phyloP scores from a whole-genome alignment of 2,888 invertebrate species.

The Drosophila macrospina region DNA sequence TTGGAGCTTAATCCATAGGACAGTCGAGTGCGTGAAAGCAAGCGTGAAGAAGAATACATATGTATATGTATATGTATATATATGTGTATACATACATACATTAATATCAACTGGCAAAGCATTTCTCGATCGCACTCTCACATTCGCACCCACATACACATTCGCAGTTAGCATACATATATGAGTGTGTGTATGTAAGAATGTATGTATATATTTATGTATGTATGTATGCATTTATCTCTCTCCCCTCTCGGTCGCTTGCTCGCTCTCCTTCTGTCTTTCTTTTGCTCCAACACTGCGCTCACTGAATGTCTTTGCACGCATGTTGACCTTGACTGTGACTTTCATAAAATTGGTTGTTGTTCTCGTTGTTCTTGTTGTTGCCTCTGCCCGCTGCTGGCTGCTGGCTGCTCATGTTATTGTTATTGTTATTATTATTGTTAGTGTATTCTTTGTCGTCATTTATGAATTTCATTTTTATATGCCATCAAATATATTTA shows the following conservation, averaged over 20 bases:
- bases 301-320: constrained; percentile 56
- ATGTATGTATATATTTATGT: constrained; percentile 9
- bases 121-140: constrained; percentile 34
- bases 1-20: constrained; percentile 48
- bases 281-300: constrained; percentile 13
- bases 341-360: constrained; percentile 78
- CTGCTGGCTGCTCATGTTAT: constrained; percentile 23
- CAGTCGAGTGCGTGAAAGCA: constrained; percentile 56
- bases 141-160: constrained; percentile 22
- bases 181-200: no score
- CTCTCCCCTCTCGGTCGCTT: constrained; percentile 3
- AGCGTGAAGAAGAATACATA: constrained; percentile 44
- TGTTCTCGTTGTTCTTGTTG: constrained; percentile 40
- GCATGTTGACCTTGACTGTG: constrained; percentile 83
- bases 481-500: constrained; percentile 24
- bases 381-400: constrained; percentile 25
- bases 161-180: constrained; percentile 19
- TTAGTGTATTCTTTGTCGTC: constrained; percentile 45
- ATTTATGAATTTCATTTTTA: constrained; percentile 60
- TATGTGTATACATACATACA: background rate
- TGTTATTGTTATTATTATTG: constrained; percentile 16
- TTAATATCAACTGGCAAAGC: constrained; percentile 14
- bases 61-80: background rate
- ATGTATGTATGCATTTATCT: constrained; percentile 18
- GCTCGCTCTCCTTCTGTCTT: constrained; percentile 4